Evolutionary conservation across 92 coral and sea anemone genomes (phyloP), one percentile per base, ranked within the genome.

Genomic region (Siderastrea siderea): DNA sequence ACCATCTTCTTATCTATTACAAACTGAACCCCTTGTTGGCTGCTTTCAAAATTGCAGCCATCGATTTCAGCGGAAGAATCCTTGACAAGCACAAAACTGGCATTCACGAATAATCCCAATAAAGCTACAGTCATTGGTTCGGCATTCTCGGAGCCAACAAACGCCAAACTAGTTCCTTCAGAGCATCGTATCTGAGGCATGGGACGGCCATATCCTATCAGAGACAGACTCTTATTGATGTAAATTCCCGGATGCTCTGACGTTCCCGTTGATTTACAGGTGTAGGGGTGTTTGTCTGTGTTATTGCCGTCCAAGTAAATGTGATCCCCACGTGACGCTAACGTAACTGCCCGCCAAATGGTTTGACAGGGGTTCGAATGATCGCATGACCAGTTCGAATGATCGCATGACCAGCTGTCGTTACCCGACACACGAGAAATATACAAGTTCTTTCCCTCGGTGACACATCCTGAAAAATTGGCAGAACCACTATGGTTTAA

Each of bases 261-360:
- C 38, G 38, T 26, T 26, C 38, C 38, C 57, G 55, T 49, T 44
- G 61, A 45, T 11, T 51, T 38, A 48, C 90, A 86, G 69, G 16
- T 59, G 86, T 80, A 87, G 26, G 82, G 82, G 19, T 55, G 14
- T 8, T 58, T 68, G 43, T 79, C 75, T 10, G 86, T 87, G 78
- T 80, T 55, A 48, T 86, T 87, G 55, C 90, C 90, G 43, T 87
- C 90, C 45, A 87, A 60, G 58, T 87, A 79, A 17, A 87, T 69
- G 49, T 5, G 45, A 46, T 77, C 66, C 17, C 51, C 82, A 45
- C 68, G 47, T 53, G 66, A 11, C n/a, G 51, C 82, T 51, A 48
- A 26, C 17, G 7, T 45, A 47, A 59, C 38, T 26, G 38, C 38
- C 38, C 38, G 38, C 38, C 38, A 26, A 26, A 26, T 26, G 38